These are phyloP conservation scores for Vireo altiloquus DNA, from an alignment of 2,113 vertebrate genomes.

Conservation along the genomic window DNA sequence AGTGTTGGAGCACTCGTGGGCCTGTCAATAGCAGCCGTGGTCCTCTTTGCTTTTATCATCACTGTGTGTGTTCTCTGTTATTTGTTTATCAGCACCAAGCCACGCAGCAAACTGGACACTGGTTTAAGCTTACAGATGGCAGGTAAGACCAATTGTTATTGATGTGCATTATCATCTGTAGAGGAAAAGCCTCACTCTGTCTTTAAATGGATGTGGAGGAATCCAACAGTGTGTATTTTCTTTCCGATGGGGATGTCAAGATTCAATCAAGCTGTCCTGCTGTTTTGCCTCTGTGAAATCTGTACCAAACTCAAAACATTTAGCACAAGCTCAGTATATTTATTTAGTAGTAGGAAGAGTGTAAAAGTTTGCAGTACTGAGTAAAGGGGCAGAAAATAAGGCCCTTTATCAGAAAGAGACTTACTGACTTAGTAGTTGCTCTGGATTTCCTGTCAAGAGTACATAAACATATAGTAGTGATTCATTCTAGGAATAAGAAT, in stretches of 20 bases:
- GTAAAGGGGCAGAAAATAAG: not conserved
- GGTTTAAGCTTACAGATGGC: constrained; percentile 80
- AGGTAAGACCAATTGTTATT: constrained; percentile 70
- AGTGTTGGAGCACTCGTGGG: constrained; percentile 89
- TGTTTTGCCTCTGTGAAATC: not conserved
- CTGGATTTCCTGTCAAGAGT: not conserved
- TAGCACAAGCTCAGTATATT: not conserved
- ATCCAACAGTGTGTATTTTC: not conserved
- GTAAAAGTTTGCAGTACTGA: not conserved
- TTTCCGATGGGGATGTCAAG: not conserved
- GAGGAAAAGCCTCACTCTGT: not conserved
- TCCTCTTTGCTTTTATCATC: constrained; percentile 89
- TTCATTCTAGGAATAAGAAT: not conserved
- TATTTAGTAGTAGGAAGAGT: not conserved
- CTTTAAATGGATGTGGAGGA: not conserved
- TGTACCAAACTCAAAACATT: not conserved
- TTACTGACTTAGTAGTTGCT: not conserved
- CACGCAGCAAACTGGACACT: constrained; percentile 81
- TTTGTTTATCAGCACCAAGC: constrained; percentile 90
- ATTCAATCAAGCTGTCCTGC: not conserved
- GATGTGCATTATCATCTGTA: not conserved
- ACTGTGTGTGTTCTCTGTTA: constrained; percentile 92
- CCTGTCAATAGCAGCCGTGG: constrained; percentile 86
- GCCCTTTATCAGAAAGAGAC: not conserved
- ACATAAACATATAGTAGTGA: not conserved